These are phyloP conservation scores for Silvanus unidentatus DNA, from an alignment of 2,888 invertebrate genomes.

Conservation along the genomic window DNA sequence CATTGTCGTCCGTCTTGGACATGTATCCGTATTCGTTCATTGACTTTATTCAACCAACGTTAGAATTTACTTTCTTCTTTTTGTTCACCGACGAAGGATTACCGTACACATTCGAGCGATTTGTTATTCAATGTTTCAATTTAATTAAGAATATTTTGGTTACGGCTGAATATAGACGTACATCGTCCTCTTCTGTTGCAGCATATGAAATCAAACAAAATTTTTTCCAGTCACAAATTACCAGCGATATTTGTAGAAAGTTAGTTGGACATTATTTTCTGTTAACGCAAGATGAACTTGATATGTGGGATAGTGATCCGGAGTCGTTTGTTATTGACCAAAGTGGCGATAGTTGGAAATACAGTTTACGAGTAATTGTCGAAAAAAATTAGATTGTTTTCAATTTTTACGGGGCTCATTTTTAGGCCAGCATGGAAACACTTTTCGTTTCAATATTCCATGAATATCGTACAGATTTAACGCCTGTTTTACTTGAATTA, in stretches of 20 bases:
- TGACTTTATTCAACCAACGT: constrained; percentile 68
- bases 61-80: constrained; percentile 80
- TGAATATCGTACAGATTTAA: constrained; percentile 66
- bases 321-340: constrained; percentile 87
- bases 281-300: constrained; percentile 75
- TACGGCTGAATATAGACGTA: constrained; percentile 67
- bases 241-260: constrained; percentile 77
- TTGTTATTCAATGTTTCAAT: constrained; percentile 85
- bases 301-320: constrained; percentile 84
- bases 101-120: constrained; percentile 71
- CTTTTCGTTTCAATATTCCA: constrained; percentile 80
- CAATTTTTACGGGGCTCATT: constrained; percentile 20
- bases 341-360: constrained; percentile 91
- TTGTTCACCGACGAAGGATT: constrained; percentile 81
- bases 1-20: constrained; percentile 71
- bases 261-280: constrained; percentile 85
- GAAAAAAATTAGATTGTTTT: constrained; percentile 28
- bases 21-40: constrained; percentile 75
- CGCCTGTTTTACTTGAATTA: constrained; percentile 67
- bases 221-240: constrained; percentile 70
- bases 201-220: constrained; percentile 66
- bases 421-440: constrained; percentile 80
- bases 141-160: constrained; percentile 78
- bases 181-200: constrained; percentile 53
- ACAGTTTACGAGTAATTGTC: constrained; percentile 67